These are phyloP conservation scores for Artibeus jamaicensis DNA, from an alignment of 2,797 vertebrate species.

Conservation along the genomic window DNA sequence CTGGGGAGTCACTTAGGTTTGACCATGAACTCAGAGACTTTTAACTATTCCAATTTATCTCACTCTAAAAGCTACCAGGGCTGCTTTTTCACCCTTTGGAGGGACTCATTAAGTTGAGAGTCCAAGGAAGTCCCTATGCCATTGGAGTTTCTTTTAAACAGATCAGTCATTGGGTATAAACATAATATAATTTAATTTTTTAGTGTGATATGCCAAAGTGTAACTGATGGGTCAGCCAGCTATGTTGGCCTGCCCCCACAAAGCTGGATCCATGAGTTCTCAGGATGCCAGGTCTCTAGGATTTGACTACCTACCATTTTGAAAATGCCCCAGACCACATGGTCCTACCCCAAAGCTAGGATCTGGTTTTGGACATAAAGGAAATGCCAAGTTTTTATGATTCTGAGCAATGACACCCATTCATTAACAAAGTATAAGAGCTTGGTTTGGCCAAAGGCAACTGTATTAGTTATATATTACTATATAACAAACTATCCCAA, in stretches of 20 bases:
- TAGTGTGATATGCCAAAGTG: not conserved
- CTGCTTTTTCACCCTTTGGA: not conserved
- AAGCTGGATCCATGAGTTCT: not conserved
- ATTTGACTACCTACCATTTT: not conserved
- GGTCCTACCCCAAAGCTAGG: not conserved
- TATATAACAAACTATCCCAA: constrained; percentile 6
- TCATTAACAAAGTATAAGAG: constrained; percentile 21
- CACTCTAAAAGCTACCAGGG: not conserved
- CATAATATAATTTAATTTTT: not conserved
- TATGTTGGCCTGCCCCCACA: not conserved
- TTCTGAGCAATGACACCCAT: not conserved
- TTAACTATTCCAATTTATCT: constrained; percentile 28
- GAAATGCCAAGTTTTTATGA: constrained; percentile 13
- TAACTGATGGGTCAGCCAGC: not conserved
- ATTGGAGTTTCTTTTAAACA: constrained; percentile 21
- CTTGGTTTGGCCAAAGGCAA: not conserved
- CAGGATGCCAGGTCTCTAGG: constrained; percentile 12
- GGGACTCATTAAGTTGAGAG: constrained; percentile 16
- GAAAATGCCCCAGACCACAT: constrained; percentile 38
- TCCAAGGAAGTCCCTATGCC: not conserved
- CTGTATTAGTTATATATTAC: not conserved
- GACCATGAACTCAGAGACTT: constrained; percentile 4
- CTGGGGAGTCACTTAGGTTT: constrained; percentile 26
- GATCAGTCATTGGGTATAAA: not conserved
- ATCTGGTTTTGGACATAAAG: constrained; percentile 30